phyloP scores from a whole-genome alignment of 64 coral and sea anemone genomes.

The Actinia tenebrosa region DNA sequence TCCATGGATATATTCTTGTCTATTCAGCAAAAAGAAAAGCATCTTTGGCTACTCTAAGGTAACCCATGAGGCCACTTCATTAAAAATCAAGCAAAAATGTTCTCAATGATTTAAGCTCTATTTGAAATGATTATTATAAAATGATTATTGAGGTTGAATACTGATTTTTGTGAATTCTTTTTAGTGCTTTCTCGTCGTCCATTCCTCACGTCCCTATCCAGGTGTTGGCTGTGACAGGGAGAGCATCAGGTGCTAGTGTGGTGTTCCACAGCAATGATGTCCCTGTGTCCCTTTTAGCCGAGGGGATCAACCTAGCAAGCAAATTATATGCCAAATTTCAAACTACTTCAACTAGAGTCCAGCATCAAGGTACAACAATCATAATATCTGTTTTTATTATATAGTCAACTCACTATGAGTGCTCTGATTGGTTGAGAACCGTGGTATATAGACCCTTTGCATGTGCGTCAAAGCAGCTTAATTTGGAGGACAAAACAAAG shows the following conservation, averaged over 20 bases:
- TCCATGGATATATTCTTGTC: slow-evolving; percentile 95
- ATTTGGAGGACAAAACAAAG: no score
- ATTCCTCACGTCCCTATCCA: slow-evolving; percentile 94
- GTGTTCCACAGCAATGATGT: slow-evolving; percentile 93
- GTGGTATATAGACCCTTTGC: no score
- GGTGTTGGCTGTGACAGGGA: slow-evolving; percentile 91
- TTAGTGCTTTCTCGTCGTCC: slow-evolving; percentile 84
- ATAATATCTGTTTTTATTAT: no score
- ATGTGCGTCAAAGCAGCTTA: no score
- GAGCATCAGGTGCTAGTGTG: slow-evolving; percentile 90
- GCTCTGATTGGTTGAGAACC: no score
- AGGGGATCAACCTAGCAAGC: slow-evolving; percentile 92
- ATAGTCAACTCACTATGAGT: no score
- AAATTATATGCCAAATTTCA: slow-evolving; percentile 98
- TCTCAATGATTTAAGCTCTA: no score
- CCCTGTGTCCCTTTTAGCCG: slow-evolving; percentile 82
- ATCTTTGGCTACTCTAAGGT: slow-evolving; percentile 85
- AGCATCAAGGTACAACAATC: slow-evolving; percentile 71
- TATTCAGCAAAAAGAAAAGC: slow-evolving; percentile 92
- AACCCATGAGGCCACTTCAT: background rate
- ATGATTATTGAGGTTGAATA: no score
- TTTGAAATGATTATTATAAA: no score
- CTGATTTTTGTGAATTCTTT: slow-evolving; percentile 8
- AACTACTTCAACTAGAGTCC: slow-evolving; percentile 85
- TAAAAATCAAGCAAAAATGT: background rate